Evolutionary conservation across 2,888 invertebrate genomes (phyloP), one percentile per base, ranked within the genome.

Genomic region (Ophion obscuratus): DNA sequence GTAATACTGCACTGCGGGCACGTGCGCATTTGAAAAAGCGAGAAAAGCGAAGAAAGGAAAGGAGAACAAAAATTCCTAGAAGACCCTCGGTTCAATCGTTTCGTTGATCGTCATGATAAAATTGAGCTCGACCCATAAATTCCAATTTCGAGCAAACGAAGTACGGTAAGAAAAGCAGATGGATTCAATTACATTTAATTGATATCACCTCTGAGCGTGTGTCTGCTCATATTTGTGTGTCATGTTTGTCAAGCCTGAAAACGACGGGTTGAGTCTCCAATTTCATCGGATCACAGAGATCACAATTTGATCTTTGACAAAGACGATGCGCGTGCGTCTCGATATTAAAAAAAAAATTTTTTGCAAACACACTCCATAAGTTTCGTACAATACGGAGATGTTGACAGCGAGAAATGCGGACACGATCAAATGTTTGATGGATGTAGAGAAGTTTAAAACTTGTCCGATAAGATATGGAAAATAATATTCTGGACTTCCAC

Each of bases 111-210:
- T 75, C 79, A 31, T 47, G 80, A 83, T 68, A 77, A 83, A 83
- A 86, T 86, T 74, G 87, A 73, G 81, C 78, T 87, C 88, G 85
- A 87, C 87, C 87, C 87, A 90, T 91, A 90, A 91, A 90, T 92
- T 89, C 89, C 89, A 91, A 92, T 92, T 91, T 88, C 87, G 76
- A 70, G 87, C 62, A 84, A 89, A 86, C 83, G 83, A 84, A 75
- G 84, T 81, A 82, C 78, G 75, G 84, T 84, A 85, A 89, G 88
- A 88, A 88, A 88, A 89, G 88, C 89, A 89, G 90, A 91, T 88
- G 91, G 89, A 86, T 88, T 89, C 91, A 92, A 91, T 91, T 91
- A 89, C 84, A 87, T 80, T 90, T 91, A 91, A 92, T 92, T 91
- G 90, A 91, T 91, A 88, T 88, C 85, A 74, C 57, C 79, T 71